Evolutionary conservation across 2,113 vertebrate genomes (phyloP).

Genomic region (Clupea harengus): DNA sequence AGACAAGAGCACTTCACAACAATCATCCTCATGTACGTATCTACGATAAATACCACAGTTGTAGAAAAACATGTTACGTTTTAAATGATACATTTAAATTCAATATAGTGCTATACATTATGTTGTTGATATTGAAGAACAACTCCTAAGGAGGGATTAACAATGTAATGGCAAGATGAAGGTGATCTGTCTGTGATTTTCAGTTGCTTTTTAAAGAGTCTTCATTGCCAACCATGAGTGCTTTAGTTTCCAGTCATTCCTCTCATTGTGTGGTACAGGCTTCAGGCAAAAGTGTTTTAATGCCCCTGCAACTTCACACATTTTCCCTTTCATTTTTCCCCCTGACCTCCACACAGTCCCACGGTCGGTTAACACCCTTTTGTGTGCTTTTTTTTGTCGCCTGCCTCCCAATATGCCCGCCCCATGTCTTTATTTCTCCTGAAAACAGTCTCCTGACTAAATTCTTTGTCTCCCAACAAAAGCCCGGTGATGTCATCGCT

Average conservation of each 20-base stretch:
- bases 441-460: conserved; percentile 67
- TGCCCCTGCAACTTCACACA: conserved; percentile 16
- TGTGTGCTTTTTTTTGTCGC: conserved; percentile 21
- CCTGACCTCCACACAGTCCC: conserved; percentile 19
- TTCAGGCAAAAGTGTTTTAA: neutral
- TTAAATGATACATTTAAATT: no score
- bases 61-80: no score
- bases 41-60: no score
- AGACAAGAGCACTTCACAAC: neutral
- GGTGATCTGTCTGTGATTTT: neutral
- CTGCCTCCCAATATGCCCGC: conserved; percentile 39
- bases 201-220: neutral
- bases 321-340: conserved; percentile 15
- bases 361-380: conserved; percentile 11
- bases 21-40: neutral
- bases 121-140: neutral
- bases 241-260: neutral
- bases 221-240: neutral
- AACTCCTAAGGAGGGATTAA: neutral
- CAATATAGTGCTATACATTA: no score
- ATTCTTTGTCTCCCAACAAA: conserved; percentile 72
- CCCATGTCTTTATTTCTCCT: conserved; percentile 63
- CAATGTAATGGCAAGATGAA: neutral
- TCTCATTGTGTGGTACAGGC: neutral
- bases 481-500: conserved; percentile 63